Conservation (phyloP, 2,797 vertebrate species). For the Propithecus perrieri region DNA sequence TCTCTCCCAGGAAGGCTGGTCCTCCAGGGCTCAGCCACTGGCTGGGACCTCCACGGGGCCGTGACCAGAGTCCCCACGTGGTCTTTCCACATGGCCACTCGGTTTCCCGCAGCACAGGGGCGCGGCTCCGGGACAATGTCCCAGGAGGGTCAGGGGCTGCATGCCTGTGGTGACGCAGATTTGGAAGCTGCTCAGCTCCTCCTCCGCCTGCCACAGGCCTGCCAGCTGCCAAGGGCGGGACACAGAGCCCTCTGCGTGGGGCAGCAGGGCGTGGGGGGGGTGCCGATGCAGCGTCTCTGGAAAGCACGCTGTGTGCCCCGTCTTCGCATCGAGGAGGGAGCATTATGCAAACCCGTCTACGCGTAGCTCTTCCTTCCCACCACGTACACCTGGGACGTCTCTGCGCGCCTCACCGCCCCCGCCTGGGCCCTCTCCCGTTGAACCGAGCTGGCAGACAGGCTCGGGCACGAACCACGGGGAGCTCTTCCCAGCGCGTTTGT, state of each 20-base stretch:
- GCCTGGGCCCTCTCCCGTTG: neutral
- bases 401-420: accelerated
- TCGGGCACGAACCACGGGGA: accelerated
- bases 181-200: neutral
- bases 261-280: neutral
- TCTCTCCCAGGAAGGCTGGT: neutral
- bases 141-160: neutral
- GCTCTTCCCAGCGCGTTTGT: neutral
- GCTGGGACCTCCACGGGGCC: neutral
- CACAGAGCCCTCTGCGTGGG: neutral
- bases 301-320: accelerated
- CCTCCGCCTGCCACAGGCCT: no score
- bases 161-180: neutral
- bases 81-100: no score
- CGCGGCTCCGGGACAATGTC: accelerated
- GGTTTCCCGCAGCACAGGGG: accelerated
- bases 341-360: accelerated
- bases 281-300: accelerated
- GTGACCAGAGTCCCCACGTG: accelerated
- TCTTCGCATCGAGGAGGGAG: neutral
- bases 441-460: accelerated
- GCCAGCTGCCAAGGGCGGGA: neutral
- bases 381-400: accelerated
- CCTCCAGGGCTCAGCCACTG: accelerated
- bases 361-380: neutral